Percentiles rank a stretch among this genome's conserved stretches.
These are phyloP conservation scores for Leptothorax acervorum DNA, from an alignment of 2,888 invertebrate species.

Conservation along the genomic window DNA sequence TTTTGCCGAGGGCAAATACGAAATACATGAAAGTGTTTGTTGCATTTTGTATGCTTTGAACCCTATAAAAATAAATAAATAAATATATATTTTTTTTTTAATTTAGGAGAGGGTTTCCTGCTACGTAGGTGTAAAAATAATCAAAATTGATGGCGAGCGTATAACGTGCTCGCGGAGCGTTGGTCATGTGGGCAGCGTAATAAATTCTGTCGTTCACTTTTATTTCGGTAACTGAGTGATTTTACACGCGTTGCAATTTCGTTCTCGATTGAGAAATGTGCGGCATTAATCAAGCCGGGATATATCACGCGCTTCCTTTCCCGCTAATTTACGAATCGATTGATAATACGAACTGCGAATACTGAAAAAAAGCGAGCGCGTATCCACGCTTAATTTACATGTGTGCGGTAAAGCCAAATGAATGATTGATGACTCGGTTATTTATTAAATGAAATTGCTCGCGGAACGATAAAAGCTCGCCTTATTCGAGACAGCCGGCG, in stretches of 20 bases:
- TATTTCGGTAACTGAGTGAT: slow-evolving; percentile 33
- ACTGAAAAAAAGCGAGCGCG: too few relatives aligned
- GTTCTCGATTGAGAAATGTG: slow-evolving; percentile 35
- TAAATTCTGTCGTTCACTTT: slow-evolving; percentile 34
- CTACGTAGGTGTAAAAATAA: slow-evolving; percentile 16
- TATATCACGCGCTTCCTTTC: neutral
- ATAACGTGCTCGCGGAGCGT: neutral
- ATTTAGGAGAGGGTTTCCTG: neutral
- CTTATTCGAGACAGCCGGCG: too few relatives aligned
- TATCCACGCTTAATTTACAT: neutral
- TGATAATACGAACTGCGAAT: neutral
- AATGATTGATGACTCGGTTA: neutral
- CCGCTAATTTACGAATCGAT: slow-evolving; percentile 15
- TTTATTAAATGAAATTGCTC: neutral
- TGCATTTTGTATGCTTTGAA: neutral
- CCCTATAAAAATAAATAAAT: neutral
- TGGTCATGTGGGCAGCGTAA: slow-evolving; percentile 2
- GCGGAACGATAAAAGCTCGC: neutral
- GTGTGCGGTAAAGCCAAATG: neutral
- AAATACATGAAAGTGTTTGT: neutral
- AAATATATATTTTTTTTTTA: neutral
- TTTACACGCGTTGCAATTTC: slow-evolving; percentile 25
- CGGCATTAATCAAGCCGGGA: neutral
- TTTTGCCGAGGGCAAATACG: neutral
- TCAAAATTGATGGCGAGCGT: slow-evolving; percentile 30